These are phyloP conservation scores for Bathynomus jamesi DNA, from an alignment of 1,140 invertebrate species.

Conservation along the genomic window DNA sequence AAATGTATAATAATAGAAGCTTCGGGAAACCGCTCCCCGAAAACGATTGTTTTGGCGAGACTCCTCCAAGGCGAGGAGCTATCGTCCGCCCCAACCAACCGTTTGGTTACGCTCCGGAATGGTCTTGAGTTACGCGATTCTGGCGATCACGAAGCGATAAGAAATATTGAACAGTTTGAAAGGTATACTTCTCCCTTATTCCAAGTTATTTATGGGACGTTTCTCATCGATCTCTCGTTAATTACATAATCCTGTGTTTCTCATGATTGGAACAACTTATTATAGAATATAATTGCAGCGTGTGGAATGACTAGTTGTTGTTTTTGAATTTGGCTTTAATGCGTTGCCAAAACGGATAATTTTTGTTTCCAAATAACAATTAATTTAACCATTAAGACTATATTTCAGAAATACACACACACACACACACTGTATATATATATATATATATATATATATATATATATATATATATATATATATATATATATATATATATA, in stretches of 20 bases:
- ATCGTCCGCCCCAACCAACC: too few species aligned
- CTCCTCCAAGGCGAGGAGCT: too few species aligned
- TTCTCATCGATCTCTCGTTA: background rate
- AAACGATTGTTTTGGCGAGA: too few species aligned
- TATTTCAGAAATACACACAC: too few species aligned
- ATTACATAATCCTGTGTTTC: background rate
- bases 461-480: conserved; percentile 13
- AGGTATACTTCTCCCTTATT: background rate
- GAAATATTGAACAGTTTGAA: background rate
- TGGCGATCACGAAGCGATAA: background rate
- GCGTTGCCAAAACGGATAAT: too few species aligned
- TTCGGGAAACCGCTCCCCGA: too few species aligned
- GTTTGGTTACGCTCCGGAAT: background rate
- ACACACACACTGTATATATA: background rate
- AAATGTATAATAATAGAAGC: too few species aligned
- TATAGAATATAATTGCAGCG: background rate
- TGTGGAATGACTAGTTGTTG: too few species aligned
- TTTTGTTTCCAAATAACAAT: too few species aligned
- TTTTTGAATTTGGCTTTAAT: too few species aligned
- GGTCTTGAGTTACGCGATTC: background rate
- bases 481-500: conserved; percentile 8
- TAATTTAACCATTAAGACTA: too few species aligned
- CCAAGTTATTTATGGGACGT: background rate
- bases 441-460: conserved; percentile 4
- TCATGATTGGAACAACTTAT: background rate